Conservation (phyloP, 2,797 vertebrate genomes). For the Poeciliopsis infans region DNA sequence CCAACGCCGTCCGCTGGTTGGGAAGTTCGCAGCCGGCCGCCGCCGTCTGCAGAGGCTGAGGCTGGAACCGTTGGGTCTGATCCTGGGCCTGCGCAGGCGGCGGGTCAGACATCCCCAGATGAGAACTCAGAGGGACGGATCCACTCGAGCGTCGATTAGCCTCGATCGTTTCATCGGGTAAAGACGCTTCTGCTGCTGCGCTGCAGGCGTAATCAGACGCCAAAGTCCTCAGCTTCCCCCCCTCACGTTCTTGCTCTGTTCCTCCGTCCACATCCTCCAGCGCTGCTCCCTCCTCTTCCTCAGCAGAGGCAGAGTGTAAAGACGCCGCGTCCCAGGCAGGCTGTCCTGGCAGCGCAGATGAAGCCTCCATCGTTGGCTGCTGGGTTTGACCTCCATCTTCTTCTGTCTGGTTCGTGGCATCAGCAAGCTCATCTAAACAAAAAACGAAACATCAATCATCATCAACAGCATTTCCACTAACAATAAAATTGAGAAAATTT, state of each 20-base stretch:
- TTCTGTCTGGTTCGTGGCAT: slow-evolving; percentile 23
- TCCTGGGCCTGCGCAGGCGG: slow-evolving; percentile 36
- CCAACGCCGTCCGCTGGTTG: slow-evolving; percentile 78
- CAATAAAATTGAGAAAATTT: too few species aligned
- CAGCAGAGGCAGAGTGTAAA: slow-evolving; percentile 47
- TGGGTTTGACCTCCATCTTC: slow-evolving; percentile 39
- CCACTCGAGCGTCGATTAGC: slow-evolving; percentile 63
- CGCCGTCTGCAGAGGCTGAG: slow-evolving; percentile 82
- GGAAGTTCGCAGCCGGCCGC: slow-evolving; percentile 83
- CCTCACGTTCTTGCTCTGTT: slow-evolving; percentile 12
- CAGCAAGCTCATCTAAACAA: slow-evolving; percentile 43
- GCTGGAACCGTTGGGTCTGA: slow-evolving; percentile 78
- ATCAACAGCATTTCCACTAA: background rate
- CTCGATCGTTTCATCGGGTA: slow-evolving; percentile 57
- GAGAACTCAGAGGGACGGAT: slow-evolving; percentile 47
- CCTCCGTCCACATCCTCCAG: slow-evolving; percentile 45
- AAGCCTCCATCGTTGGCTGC: slow-evolving; percentile 39
- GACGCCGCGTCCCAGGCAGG: slow-evolving; percentile 69
- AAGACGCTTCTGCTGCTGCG: slow-evolving; percentile 35
- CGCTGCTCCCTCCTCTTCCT: slow-evolving; percentile 27
- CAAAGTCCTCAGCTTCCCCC: slow-evolving; percentile 22
- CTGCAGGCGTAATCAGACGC: slow-evolving; percentile 63
- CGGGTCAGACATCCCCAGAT: slow-evolving; percentile 35
- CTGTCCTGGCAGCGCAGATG: slow-evolving; percentile 48
- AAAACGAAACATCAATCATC: too few species aligned